Evolutionary conservation across 1,140 invertebrate genomes (phyloP).

Genomic region (Neodiprion fabricii): DNA sequence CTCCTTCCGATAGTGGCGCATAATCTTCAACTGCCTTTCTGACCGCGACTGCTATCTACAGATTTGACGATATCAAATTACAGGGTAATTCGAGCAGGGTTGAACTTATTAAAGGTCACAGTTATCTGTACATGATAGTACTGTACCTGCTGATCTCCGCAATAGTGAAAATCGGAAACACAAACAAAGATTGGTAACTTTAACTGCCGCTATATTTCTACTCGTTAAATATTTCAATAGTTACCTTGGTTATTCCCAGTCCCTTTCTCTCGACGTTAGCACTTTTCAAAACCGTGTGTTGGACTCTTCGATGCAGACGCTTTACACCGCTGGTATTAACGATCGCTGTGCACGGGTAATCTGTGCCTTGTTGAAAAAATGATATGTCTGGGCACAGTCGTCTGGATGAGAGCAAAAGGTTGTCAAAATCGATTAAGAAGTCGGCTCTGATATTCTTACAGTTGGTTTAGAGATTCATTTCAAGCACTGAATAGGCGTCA

Average conservation of each 20-base stretch:
- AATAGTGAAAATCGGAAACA: constrained; percentile 33
- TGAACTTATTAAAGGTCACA: neutral
- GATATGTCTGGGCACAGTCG: constrained; percentile 95
- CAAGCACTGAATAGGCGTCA: too few relatives aligned
- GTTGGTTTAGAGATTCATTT: constrained; percentile 19
- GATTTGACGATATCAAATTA: constrained; percentile 17
- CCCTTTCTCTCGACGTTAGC: constrained; percentile 88
- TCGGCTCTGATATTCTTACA: neutral
- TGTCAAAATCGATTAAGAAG: neutral
- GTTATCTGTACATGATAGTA: neutral
- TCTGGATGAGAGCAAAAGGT: constrained; percentile 54
- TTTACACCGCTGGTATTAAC: constrained; percentile 77
- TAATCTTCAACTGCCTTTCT: constrained; percentile 80
- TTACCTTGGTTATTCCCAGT: constrained; percentile 88
- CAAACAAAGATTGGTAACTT: constrained; percentile 15
- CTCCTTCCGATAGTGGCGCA: constrained; percentile 79
- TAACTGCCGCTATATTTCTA: neutral
- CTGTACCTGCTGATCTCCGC: constrained; percentile 54
- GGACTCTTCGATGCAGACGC: constrained; percentile 85
- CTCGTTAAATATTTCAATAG: constrained; percentile 26
- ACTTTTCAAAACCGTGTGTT: constrained; percentile 83
- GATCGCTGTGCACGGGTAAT: constrained; percentile 81
- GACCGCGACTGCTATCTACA: constrained; percentile 67
- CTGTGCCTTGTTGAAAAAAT: constrained; percentile 94
- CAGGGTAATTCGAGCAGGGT: constrained; percentile 6